These are phyloP conservation scores for Actinia equina DNA, from an alignment of 64 coral and sea anemone species.

Conservation along the genomic window DNA sequence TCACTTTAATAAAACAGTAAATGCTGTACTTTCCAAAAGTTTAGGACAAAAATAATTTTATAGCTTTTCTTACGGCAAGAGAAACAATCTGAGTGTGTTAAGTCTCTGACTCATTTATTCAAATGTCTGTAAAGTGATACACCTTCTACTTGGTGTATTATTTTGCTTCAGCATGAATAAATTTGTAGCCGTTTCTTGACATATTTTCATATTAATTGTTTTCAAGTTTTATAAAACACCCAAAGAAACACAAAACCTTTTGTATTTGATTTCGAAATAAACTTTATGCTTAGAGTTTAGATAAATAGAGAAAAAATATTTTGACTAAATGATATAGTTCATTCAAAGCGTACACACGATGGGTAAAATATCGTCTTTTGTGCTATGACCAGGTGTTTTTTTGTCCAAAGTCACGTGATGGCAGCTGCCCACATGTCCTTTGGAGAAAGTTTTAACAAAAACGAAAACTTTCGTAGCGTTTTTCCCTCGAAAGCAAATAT, in stretches of 20 bases:
- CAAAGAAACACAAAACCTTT: background rate
- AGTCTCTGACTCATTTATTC: background rate
- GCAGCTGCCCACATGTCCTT: slow-evolving; percentile 18
- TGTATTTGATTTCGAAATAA: background rate
- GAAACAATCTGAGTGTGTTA: background rate
- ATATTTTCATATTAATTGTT: background rate
- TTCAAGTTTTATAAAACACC: background rate
- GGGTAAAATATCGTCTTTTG: slow-evolving; percentile 17
- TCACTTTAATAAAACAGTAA: background rate
- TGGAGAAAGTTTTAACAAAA: slow-evolving; percentile 24
- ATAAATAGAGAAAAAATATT: slow-evolving; percentile 5
- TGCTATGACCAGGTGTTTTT: slow-evolving; percentile 10
- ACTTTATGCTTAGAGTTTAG: background rate
- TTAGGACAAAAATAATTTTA: background rate
- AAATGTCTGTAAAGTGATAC: slow-evolving; percentile 9
- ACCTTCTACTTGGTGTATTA: background rate
- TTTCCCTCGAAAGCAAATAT: background rate
- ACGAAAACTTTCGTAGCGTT: background rate
- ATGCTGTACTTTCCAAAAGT: background rate
- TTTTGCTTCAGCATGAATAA: background rate
- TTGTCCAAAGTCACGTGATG: slow-evolving; percentile 22
- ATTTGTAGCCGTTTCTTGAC: background rate
- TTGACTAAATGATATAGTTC: background rate
- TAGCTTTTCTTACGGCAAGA: background rate
- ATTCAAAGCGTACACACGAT: slow-evolving; percentile 6